Base-by-base conservation (phyloP, 2,113 vertebrate species). In the Bungarus multicinctus region DNA sequence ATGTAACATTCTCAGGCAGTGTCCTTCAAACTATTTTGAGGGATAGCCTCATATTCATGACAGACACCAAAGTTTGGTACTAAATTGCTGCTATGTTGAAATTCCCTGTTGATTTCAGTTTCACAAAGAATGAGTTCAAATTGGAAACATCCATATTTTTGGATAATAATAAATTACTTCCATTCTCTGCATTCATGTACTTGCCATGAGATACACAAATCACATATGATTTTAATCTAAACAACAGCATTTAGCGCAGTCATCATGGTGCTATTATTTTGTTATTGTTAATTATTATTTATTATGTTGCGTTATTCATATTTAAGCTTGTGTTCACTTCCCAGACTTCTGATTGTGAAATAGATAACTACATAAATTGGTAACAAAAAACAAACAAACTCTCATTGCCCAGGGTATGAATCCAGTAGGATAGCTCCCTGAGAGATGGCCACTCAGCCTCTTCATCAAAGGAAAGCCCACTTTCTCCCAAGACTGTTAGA, bases 1-100 rank as follows among this genome's bases (percentile, higher is more conserved):
- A 3, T 45, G 34, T 20, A 52, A 12, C 52, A 18, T 88, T 50
- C 45, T 92, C 94, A 95, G 89, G 23, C 27, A 58, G 96, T 96
- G 94, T 88, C 94, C 47, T 95, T 30, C 95, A 81, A 92, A 85
- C 87, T 39, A 0, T 81, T 92, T 96, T 53, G 53, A 74, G 93
- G 94, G 94, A 85, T 47, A 93, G 4, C 92, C 23, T 91, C 43
- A 22, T 58, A 85, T 95, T 87, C 93, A 14, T 16, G 4, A 89
- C 58, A 94, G 93, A 94, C 94, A 92, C 86, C 92, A 69, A 47
- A 55, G 69, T 23, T 50, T 45, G 22, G 92, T 54, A 11, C 58
- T 85, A 50, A 58, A 43, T 91, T 90, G 93, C 94, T 94, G 55
- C 89, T 94, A 53, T 87, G 3, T 18, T 43, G 18, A 57, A 60